These are phyloP conservation scores for Tadarida brasiliensis DNA, from an alignment of 2,797 vertebrate species.

Conservation along the genomic window DNA sequence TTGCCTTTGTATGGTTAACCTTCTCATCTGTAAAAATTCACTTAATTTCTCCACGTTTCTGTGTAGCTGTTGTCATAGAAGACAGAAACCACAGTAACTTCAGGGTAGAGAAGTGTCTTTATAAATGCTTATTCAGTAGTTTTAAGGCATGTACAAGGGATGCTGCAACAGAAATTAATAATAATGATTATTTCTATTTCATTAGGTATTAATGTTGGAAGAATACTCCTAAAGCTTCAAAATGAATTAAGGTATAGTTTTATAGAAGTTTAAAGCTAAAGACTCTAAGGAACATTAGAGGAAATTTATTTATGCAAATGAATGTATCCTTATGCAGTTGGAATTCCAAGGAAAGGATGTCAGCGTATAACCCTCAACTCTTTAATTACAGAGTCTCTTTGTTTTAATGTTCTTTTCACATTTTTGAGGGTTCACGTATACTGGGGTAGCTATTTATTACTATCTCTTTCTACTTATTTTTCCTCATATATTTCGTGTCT, in stretches of 20 bases:
- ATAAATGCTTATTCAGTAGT: neutral
- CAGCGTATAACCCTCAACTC: neutral
- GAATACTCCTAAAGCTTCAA: slow-evolving; percentile 35
- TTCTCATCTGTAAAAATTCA: neutral
- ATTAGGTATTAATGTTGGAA: slow-evolving; percentile 9
- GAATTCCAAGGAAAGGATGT: neutral
- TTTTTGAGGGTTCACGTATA: neutral
- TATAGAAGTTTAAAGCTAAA: slow-evolving; percentile 29
- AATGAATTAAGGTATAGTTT: slow-evolving; percentile 49
- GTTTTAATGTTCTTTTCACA: neutral
- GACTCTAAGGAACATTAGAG: neutral
- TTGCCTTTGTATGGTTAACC: neutral
- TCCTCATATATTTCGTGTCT: neutral
- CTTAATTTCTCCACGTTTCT: neutral
- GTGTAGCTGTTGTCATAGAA: slow-evolving; percentile 19
- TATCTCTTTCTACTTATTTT: neutral
- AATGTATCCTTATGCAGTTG: neutral
- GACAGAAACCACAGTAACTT: neutral
- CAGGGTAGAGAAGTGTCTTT: neutral
- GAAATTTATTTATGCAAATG: slow-evolving; percentile 22
- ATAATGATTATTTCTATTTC: slow-evolving; percentile 6
- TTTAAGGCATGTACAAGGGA: neutral
- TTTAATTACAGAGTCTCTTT: slow-evolving; percentile 3
- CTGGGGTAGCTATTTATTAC: neutral
- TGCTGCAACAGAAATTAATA: neutral